Evolutionary conservation across 2,797 vertebrate genomes (phyloP), one percentile per base, ranked within the genome.

Genomic region (Acanthopagrus latus): DNA sequence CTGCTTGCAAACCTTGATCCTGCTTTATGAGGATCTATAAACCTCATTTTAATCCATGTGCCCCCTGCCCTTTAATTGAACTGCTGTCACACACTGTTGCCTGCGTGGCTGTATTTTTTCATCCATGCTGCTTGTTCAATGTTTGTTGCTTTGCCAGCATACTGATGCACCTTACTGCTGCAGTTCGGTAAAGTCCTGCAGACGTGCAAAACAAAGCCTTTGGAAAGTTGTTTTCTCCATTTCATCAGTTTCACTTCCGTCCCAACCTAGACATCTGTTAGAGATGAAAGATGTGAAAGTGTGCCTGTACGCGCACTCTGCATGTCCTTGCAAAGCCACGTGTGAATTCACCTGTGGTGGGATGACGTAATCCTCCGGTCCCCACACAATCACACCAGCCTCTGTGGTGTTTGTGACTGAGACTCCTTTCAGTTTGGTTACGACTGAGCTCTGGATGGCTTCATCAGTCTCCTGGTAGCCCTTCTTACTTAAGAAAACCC

Each of bases 401-500:
- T 95, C 94, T 0, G 95, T 93, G 51, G 95, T 96, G 91, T 98
- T 98, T 11, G 96, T 97, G 77, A 95, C 92, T 1, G 95, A 92
- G 43, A 97, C 96, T 0, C 98, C 98, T 76, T 98, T 98, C 80
- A 98, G 91, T 89, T 98, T 98, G 67, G 97, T 97, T 65, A 97
- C 93, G 62, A 98, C 94, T 0, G 97, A 96, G 78, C 97, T 98
- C 92, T 97, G 96, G 54, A 98, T 90, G 33, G 95, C 93, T 0
- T 96, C 96, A 23, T 98, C 97, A 0, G 82, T 94, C 27, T 96
- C 96, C 90, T 99, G 97, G 82, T 99, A 99, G 72, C 96, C 94
- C 80, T 98, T 98, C 93, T 97, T 97, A 66, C 87, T 91, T 23
- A 98, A 5, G 69, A 98, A 97, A 71, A 99, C 97, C 97, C 97